A percentile compares a stretch with the other conserved stretches of the same genome.
phyloP scores from a whole-genome alignment of 1,140 invertebrate genomes.

The Coelopa frigida region DNA sequence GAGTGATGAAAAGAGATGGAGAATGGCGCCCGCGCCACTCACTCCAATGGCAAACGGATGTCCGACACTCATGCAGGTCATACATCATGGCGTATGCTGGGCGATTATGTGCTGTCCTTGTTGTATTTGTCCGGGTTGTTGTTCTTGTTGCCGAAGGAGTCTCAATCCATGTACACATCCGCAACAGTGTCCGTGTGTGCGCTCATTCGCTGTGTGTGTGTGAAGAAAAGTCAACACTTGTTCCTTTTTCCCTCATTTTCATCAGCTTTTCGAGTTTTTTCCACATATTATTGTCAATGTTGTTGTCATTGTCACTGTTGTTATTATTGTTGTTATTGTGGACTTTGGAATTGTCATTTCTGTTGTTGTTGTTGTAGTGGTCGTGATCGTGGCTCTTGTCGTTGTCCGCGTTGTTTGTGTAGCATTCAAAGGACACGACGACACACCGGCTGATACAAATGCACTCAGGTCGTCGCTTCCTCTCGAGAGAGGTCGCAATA shows the following conservation, averaged over 20 bases:
- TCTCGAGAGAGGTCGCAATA: too few relatives aligned
- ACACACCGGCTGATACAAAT: too few relatives aligned
- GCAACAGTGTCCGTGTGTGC: too few relatives aligned
- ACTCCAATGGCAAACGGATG: constrained; percentile 11
- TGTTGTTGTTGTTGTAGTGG: too few relatives aligned
- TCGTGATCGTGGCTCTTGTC: too few relatives aligned
- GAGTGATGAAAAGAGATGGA: too few relatives aligned
- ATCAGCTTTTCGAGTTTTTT: not conserved
- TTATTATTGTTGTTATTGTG: not conserved
- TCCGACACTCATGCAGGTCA: constrained; percentile 7
- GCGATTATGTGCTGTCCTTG: not conserved
- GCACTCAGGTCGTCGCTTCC: too few relatives aligned
- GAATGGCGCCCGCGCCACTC: constrained; percentile 8
- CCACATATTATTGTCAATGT: constrained; percentile 1
- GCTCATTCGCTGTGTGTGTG: not conserved
- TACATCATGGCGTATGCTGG: not conserved
- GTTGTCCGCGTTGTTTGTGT: too few relatives aligned
- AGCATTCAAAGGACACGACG: too few relatives aligned
- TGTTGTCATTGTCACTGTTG: not conserved
- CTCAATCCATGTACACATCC: not conserved
- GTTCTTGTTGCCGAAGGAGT: not conserved
- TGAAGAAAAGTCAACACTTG: not conserved
- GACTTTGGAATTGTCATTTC: too few relatives aligned
- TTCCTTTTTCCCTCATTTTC: not conserved
- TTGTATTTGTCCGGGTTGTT: not conserved